Evolutionary conservation across 2,888 invertebrate genomes (phyloP).

Genomic region (Lycia hirtaria): DNA sequence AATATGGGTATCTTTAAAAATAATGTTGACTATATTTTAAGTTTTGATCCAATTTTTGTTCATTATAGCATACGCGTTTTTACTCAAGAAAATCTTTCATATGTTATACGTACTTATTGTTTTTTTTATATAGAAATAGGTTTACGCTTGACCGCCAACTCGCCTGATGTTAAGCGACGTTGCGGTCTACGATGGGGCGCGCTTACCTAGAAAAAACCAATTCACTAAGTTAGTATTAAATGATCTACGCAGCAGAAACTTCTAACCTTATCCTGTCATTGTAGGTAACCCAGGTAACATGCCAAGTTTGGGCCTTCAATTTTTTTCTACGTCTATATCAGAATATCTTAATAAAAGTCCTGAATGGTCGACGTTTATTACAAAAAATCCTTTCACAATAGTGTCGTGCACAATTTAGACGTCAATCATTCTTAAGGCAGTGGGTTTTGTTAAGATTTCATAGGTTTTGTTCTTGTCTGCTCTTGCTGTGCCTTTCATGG

Average conservation of each 20-base stretch:
- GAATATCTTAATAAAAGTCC: conserved; percentile 37
- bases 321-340: conserved; percentile 55
- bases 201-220: too few species aligned
- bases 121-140: too few species aligned
- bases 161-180: too few species aligned
- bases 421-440: conserved; percentile 66
- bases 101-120: too few species aligned
- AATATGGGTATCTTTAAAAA: too few species aligned
- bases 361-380: conserved; percentile 59
- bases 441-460: conserved; percentile 60
- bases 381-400: conserved; percentile 46
- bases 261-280: neutral
- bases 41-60: too few species aligned
- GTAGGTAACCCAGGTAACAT: conserved; percentile 3
- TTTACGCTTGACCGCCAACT: too few species aligned
- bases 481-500: conserved; percentile 51
- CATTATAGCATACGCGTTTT: too few species aligned
- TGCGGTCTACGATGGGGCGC: too few species aligned
- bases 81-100: too few species aligned
- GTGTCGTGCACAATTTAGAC: conserved; percentile 62
- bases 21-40: too few species aligned
- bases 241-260: neutral
- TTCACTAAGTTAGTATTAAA: too few species aligned
- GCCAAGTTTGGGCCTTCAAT: conserved; percentile 33
- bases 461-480: conserved; percentile 51